Base-by-base conservation (phyloP, 2,797 vertebrate species). In the Onychomys arenicola region DNA sequence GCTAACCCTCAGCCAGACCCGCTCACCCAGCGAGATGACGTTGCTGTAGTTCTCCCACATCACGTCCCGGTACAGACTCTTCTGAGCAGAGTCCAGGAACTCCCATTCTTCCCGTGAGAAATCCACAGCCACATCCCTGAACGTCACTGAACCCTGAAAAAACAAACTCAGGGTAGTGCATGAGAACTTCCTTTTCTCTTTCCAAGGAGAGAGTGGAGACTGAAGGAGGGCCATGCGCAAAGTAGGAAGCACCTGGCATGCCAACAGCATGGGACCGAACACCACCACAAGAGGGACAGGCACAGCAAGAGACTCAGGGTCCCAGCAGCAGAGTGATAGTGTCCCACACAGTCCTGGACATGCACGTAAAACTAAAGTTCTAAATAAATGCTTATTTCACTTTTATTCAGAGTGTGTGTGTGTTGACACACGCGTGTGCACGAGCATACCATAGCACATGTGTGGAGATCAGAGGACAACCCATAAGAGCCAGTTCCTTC, bases 71-170 rank as follows among this genome's bases (percentile, higher is more conserved):
- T 98, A 98, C n/a, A 98, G 90, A 82, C 95, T 93, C 63, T 87
- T 97, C 82, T 98, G 97, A 85, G 97, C 90, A 37, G 97, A 81
- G 43, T 97, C 92, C 95, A 98, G 89, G 52, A 90, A 97, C 23
- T 97, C 97, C 97, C 97, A 98, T 67, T 98, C 97, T 81, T 98
- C 97, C 59, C 92, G 96, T 23, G 97, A 98, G 80, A 98, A 98
- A 65, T 97, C 95, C 90, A 98, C 94, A 71, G 97, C 96, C 78
- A 98, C 97, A 4, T 98, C 97, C 40, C 95, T 94, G 73, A 98
- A 98, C 10, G 97, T 97, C 90, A 98, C 90, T 63, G 91, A 91
- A 83, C 75, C 75, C 97, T 98, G 89, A 34, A 29, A 43, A 65
- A 93, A 83, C n/a, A 91, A 94, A 94, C 11, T 40, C 46, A 76